Conservation (phyloP, 2,113 vertebrate species). For the Mesoclemmys tuberculata region DNA sequence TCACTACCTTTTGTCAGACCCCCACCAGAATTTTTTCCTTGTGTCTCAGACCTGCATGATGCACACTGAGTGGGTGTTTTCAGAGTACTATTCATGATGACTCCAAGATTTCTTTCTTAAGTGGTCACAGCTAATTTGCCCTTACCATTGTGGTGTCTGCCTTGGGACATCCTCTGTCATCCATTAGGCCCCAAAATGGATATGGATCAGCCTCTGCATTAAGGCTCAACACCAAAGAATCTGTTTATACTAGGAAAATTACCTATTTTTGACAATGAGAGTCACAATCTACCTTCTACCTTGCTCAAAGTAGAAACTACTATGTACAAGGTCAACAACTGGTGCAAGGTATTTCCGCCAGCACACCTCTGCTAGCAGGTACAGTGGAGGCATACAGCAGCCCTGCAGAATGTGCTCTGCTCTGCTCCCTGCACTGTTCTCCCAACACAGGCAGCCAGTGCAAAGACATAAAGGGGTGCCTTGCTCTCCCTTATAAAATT, state of each 20-base stretch:
- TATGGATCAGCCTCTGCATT: neutral
- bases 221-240: neutral
- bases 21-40: neutral
- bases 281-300: neutral
- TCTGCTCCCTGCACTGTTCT: neutral
- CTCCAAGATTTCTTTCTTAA: too few relatives aligned
- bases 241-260: neutral
- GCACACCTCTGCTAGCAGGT: neutral
- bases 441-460: neutral
- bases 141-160: neutral
- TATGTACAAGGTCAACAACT: neutral
- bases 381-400: neutral
- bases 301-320: neutral
- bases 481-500: neutral
- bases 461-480: neutral
- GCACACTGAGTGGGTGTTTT: too few relatives aligned
- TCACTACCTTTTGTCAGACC: neutral
- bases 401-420: neutral
- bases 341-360: neutral
- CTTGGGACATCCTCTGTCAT: neutral
- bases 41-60: neutral
- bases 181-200: neutral
- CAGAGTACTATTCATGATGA: too few relatives aligned
- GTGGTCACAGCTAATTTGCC: neutral
- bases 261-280: neutral